phyloP scores from a whole-genome alignment of 2,888 invertebrate species.

The Brachypterus glaber region DNA sequence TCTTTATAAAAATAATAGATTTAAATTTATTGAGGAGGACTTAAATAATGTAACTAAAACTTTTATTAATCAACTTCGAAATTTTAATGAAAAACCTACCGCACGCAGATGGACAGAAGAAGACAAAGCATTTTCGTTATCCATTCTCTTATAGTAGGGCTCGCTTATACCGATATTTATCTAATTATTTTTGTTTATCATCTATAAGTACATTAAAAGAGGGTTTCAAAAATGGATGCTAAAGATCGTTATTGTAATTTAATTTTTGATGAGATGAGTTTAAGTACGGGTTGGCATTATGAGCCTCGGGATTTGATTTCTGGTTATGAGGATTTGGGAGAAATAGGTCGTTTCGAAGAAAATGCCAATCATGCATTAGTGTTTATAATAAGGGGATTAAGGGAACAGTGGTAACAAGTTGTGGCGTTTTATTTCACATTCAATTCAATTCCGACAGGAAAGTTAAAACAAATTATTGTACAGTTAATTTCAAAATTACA shows the following conservation, averaged over 20 bases:
- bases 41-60: conserved; percentile 11
- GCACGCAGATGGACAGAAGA: conserved; percentile 19
- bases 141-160: conserved; percentile 18
- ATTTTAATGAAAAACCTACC: conserved; percentile 13
- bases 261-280: background rate
- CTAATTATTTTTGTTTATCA: conserved; percentile 20
- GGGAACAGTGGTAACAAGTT: background rate
- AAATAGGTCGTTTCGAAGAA: background rate
- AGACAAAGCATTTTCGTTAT: conserved; percentile 22
- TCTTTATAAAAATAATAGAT: too few species aligned
- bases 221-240: too few species aligned
- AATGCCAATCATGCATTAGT: conserved; percentile 2
- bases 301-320: too few species aligned
- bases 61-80: conserved; percentile 14
- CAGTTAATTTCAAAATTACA: background rate
- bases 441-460: background rate
- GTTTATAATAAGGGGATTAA: conserved; percentile 1
- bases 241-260: too few species aligned
- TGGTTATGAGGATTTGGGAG: too few species aligned
- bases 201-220: conserved; percentile 16
- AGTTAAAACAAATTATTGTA: conserved; percentile 1
- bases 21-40: too few species aligned
- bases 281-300: background rate
- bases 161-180: conserved; percentile 16
- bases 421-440: background rate